Evolutionary conservation across 1,140 invertebrate species (phyloP).

Genomic region (Dufourea novaeangliae): DNA sequence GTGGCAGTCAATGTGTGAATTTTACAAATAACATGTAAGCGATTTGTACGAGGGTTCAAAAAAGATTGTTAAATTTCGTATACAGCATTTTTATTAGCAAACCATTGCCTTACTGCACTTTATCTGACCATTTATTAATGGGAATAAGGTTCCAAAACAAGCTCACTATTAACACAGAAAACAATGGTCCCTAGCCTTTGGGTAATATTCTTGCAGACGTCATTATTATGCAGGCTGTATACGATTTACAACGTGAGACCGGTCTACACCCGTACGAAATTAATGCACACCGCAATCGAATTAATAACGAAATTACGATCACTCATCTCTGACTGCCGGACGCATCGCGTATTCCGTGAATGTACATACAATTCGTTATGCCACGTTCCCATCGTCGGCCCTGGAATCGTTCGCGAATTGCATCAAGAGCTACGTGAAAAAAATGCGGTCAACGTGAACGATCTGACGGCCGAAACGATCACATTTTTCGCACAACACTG

Average conservation of each 20-base stretch:
- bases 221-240: background rate
- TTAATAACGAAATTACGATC: slow-evolving; percentile 38
- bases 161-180: background rate
- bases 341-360: slow-evolving; percentile 27
- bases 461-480: background rate
- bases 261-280: background rate
- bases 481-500: background rate
- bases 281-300: slow-evolving; percentile 14
- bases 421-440: background rate
- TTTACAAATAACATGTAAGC: too few relatives aligned
- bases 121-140: too few relatives aligned
- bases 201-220: background rate
- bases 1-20: too few relatives aligned
- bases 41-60: too few relatives aligned
- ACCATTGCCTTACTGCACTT: too few relatives aligned
- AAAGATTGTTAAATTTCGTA: too few relatives aligned
- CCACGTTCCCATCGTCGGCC: background rate
- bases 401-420: background rate
- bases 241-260: slow-evolving; percentile 9
- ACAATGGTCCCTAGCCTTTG: too few relatives aligned
- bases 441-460: background rate
- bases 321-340: background rate
- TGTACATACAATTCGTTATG: background rate
- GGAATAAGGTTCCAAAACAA: background rate
- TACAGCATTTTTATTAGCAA: too few relatives aligned